These are phyloP conservation scores for Platygyra sinensis DNA, from an alignment of 64 coral and sea anemone species.

Conservation along the genomic window DNA sequence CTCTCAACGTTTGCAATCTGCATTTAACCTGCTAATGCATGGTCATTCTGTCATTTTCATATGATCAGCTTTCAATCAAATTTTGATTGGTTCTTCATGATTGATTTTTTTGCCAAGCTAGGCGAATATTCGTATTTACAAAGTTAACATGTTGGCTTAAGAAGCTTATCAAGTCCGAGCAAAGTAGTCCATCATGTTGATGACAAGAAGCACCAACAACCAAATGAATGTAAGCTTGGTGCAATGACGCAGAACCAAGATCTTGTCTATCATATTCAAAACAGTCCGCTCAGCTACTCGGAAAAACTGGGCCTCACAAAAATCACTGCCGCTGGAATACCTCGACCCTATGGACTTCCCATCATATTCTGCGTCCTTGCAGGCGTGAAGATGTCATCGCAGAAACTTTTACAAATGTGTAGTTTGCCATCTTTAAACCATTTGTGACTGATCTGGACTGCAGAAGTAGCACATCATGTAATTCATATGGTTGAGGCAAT, in stretches of 20 bases:
- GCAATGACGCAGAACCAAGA: constrained; percentile 44
- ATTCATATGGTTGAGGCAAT: constrained; percentile 86
- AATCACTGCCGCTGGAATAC: constrained; percentile 63
- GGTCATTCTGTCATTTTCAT: too few relatives aligned
- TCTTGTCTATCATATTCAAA: constrained; percentile 80
- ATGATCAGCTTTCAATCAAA: too few relatives aligned
- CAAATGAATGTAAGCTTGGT: background rate
- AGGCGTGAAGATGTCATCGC: constrained; percentile 70
- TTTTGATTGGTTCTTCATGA: too few relatives aligned
- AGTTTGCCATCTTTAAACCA: constrained; percentile 69
- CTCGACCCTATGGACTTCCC: constrained; percentile 50
- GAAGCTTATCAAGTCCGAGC: background rate
- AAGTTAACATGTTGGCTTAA: background rate
- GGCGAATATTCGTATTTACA: background rate
- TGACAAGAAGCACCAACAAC: background rate
- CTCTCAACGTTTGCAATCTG: too few relatives aligned
- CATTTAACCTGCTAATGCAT: too few relatives aligned
- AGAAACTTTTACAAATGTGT: constrained; percentile 73
- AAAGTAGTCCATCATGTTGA: constrained; percentile 39
- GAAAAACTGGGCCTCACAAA: constrained; percentile 89
- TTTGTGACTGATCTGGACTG: constrained; percentile 76
- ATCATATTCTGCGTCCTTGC: constrained; percentile 74
- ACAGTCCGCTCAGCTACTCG: constrained; percentile 59
- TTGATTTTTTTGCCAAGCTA: background rate
- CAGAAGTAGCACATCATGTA: constrained; percentile 99